phyloP scores from a whole-genome alignment of 2,888 invertebrate genomes.

The Apantesis nais region DNA sequence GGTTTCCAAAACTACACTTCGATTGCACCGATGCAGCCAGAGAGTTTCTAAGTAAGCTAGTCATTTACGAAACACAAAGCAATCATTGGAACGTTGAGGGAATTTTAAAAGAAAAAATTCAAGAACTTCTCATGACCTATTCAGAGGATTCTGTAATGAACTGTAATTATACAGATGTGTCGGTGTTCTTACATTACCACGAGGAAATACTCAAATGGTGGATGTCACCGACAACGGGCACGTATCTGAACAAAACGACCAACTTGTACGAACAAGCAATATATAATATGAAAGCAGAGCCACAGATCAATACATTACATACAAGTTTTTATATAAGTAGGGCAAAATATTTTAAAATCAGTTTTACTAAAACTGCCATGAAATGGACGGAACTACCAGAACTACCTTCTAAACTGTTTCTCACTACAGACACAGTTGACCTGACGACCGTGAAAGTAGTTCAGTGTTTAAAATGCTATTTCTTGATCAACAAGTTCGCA shows the following conservation, averaged over 20 bases:
- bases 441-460: slow-evolving; percentile 16
- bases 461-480: not conserved
- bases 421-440: slow-evolving; percentile 19
- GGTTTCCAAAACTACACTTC: slow-evolving; percentile 18
- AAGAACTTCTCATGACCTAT: not conserved
- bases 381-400: not conserved
- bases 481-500: not conserved
- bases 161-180: not conserved
- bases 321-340: slow-evolving; percentile 10
- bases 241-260: not conserved
- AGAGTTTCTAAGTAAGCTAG: slow-evolving; percentile 20
- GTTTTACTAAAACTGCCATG: not conserved
- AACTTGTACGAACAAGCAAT: not conserved
- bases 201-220: not conserved
- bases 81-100: slow-evolving; percentile 19
- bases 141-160: not conserved
- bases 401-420: not conserved
- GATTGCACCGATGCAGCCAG: slow-evolving; percentile 10
- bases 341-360: not conserved
- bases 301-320: slow-evolving; percentile 14
- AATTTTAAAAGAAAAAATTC: slow-evolving; percentile 11
- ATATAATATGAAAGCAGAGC: slow-evolving; percentile 8
- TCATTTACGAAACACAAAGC: slow-evolving; percentile 25
- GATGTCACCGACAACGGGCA: not conserved
- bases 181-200: not conserved